phyloP scores from a whole-genome alignment of 2,113 vertebrate species.

The Syngnathus floridae region DNA sequence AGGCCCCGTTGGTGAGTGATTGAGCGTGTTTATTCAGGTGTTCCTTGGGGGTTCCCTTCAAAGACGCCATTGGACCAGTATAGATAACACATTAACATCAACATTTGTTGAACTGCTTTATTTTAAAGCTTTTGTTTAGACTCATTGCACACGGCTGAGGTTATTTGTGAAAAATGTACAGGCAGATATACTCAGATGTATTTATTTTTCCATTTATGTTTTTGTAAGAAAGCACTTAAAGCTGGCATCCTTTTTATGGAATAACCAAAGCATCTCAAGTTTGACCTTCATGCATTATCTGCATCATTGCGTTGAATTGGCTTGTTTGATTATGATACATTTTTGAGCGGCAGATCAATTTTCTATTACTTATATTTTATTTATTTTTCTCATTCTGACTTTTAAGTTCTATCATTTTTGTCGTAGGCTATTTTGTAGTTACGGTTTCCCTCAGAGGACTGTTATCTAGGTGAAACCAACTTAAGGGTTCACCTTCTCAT shows the following conservation, averaged over 20 bases:
- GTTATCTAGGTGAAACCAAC: neutral
- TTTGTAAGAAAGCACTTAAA: neutral
- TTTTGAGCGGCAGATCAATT: neutral
- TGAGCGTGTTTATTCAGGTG: neutral
- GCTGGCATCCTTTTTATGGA: neutral
- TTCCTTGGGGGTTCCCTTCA: neutral
- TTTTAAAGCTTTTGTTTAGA: neutral
- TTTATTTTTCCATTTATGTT: neutral
- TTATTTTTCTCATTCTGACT: neutral
- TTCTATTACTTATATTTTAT: neutral
- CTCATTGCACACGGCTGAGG: neutral
- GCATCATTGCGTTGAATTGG: neutral
- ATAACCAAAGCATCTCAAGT: neutral
- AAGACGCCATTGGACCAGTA: neutral
- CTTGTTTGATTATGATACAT: neutral
- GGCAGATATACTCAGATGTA: neutral
- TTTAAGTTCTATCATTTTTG: no score
- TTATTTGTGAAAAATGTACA: neutral
- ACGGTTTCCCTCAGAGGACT: no score
- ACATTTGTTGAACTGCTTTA: neutral
- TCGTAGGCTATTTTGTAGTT: no score
- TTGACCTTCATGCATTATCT: neutral
- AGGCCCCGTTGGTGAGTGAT: constrained; percentile 85
- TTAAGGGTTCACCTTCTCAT: neutral
- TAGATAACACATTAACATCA: neutral